Evolutionary conservation across 2,797 vertebrate genomes (phyloP).

Genomic region (Sylvia borin): DNA sequence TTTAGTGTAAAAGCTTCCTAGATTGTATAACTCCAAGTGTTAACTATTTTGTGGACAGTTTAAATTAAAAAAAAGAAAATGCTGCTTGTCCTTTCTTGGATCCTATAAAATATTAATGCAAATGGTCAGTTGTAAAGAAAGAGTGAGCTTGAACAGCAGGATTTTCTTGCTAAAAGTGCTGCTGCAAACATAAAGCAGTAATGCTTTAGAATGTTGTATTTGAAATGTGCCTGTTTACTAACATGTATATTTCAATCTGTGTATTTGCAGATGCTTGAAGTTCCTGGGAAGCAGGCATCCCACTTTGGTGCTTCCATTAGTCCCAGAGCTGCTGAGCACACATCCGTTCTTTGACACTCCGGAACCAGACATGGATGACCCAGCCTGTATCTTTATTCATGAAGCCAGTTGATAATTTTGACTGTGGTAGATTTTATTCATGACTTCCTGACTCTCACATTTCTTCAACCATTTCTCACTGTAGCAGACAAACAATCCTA

Average conservation of each 20-base stretch:
- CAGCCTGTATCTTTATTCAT: constrained; percentile 91
- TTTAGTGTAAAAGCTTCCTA: background rate
- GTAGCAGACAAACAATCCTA: background rate
- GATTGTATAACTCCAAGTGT: background rate
- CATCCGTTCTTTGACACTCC: constrained; percentile 98
- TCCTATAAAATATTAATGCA: background rate
- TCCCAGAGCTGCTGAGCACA: constrained; percentile 94
- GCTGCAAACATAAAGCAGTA: background rate
- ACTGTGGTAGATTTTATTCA: background rate
- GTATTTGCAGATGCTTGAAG: constrained; percentile 88
- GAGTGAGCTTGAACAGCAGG: background rate
- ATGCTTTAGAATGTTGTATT: background rate
- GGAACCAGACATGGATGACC: constrained; percentile 97
- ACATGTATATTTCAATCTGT: background rate
- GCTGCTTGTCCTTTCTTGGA: background rate
- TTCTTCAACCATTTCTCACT: background rate
- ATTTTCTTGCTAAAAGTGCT: background rate
- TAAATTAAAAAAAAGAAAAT: background rate
- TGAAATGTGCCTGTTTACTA: background rate
- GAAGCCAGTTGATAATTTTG: background rate
- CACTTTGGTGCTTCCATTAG: constrained; percentile 90
- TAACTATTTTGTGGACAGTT: background rate
- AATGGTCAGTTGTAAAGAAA: background rate
- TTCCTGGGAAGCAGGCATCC: constrained; percentile 93
- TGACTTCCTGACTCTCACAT: background rate